Conservation (phyloP, 2,797 vertebrate genomes). For the Sebastes taczanowskii region DNA sequence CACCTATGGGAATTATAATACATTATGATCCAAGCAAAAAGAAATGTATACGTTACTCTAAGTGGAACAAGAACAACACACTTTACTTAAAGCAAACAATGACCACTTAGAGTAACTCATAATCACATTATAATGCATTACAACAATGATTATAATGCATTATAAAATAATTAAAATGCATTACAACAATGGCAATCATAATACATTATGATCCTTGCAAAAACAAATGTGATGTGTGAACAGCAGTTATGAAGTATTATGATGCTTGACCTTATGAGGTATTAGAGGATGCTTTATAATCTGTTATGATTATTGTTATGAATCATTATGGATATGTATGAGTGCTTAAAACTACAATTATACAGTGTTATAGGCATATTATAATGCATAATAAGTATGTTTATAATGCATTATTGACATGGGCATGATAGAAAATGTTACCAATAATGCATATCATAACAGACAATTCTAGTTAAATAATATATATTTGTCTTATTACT, state of each 20-base stretch:
- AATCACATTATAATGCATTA: too few relatives aligned
- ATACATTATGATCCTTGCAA: too few relatives aligned
- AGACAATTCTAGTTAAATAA: neutral
- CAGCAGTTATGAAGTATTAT: neutral
- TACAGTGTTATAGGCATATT: neutral
- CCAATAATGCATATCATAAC: neutral
- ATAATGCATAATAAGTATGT: neutral
- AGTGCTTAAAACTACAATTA: neutral
- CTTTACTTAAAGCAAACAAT: neutral
- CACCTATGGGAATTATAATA: too few relatives aligned
- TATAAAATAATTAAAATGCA: neutral
- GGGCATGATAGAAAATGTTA: neutral
- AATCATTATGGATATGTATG: neutral
- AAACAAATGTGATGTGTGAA: too few relatives aligned
- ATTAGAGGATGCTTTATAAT: neutral
- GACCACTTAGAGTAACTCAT: neutral
- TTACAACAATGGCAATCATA: neutral
- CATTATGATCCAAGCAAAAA: too few relatives aligned
- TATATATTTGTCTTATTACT: neutral
- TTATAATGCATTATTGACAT: neutral
- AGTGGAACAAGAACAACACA: neutral
- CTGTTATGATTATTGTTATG: neutral
- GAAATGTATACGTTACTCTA: accelerated
- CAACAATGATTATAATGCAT: neutral
- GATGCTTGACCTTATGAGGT: neutral